A percentile compares a stretch with the other conserved stretches of the same genome.
These are phyloP conservation scores for Proisotoma minuta DNA, from an alignment of 2,888 invertebrate species.

Conservation along the genomic window DNA sequence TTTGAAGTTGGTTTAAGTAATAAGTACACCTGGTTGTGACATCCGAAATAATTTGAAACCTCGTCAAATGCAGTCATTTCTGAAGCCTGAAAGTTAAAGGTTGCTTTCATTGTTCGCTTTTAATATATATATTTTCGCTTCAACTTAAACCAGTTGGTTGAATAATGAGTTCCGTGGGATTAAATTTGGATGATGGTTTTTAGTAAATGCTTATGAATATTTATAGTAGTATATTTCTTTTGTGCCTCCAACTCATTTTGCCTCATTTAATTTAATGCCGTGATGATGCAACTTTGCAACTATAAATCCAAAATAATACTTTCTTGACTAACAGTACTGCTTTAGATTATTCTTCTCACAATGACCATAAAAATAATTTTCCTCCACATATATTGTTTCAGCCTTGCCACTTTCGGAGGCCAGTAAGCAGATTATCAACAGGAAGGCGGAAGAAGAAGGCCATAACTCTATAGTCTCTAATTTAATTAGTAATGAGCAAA, in stretches of 20 bases:
- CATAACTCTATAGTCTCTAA: slow-evolving; percentile 9
- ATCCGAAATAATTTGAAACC: no score
- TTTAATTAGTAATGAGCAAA: slow-evolving; percentile 16
- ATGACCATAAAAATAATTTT: not conserved
- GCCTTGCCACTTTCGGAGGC: slow-evolving; percentile 4
- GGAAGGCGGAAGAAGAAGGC: slow-evolving; percentile 2
- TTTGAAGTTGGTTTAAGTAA: no score
- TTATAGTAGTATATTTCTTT: no score
- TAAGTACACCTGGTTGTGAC: no score
- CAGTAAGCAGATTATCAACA: not conserved
- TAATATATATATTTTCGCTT: no score
- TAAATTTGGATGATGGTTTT: no score
- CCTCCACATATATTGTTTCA: not conserved
- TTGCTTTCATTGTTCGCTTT: no score
- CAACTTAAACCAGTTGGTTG: no score
- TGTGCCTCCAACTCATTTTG: not conserved
- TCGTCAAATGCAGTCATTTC: no score
- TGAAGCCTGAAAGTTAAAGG: no score
- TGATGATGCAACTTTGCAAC: not conserved
- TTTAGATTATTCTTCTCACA: not conserved
- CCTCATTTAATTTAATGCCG: not conserved
- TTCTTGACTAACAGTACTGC: not conserved
- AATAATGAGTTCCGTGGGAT: no score
- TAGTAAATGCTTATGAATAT: no score
- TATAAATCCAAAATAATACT: not conserved